These are phyloP conservation scores for Helicoverpa assulta DNA, from an alignment of 2,888 invertebrate genomes.

Conservation along the genomic window DNA sequence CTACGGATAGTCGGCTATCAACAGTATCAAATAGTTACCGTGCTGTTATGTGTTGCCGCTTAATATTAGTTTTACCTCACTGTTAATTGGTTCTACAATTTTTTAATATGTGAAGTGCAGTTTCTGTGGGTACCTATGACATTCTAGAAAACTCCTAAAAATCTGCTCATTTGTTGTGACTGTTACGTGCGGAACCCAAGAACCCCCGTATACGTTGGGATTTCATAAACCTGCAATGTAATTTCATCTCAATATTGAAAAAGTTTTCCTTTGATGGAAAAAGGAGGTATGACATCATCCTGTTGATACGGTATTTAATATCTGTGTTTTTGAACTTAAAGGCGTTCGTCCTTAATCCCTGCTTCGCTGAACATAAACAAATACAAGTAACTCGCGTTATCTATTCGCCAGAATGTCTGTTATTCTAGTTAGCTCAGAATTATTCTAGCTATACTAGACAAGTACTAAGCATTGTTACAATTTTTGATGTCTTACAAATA, in stretches of 20 bases:
- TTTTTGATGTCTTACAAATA: constrained; percentile 28
- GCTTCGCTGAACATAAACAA: constrained; percentile 19
- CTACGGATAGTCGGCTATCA: constrained; percentile 41
- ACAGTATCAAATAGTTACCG: constrained; percentile 24
- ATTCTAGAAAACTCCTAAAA: not conserved
- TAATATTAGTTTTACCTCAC: constrained; percentile 27
- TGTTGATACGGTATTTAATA: not conserved
- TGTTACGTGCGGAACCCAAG: not conserved
- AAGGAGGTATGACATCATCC: not conserved
- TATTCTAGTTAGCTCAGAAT: constrained; percentile 23
- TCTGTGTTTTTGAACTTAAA: constrained; percentile 1
- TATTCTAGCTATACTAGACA: not conserved
- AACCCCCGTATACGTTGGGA: not conserved
- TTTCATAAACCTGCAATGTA: not conserved
- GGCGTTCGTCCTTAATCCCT: not conserved
- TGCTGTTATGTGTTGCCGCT: constrained; percentile 25
- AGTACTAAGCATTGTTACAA: constrained; percentile 19
- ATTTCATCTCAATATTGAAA: not conserved
- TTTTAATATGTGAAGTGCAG: not conserved
- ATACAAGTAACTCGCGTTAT: constrained; percentile 6
- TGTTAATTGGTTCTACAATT: constrained; percentile 7
- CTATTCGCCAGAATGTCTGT: constrained; percentile 28
- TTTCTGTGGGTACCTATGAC: not conserved
- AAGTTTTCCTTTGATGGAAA: not conserved
- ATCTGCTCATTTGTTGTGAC: too few species aligned